Base-by-base conservation (phyloP, 2,113 vertebrate species). In the Callionymus lyra region DNA sequence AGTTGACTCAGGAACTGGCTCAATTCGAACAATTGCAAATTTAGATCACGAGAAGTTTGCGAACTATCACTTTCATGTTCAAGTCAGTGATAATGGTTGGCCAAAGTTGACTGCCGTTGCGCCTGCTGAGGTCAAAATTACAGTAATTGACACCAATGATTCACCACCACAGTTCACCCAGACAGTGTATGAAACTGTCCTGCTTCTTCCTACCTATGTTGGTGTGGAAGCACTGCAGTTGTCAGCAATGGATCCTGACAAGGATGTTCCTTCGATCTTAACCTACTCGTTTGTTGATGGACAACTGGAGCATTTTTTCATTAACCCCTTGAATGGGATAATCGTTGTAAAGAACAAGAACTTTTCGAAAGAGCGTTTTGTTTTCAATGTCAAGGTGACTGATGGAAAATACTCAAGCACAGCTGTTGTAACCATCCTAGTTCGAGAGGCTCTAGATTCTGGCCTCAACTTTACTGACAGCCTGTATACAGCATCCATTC, bases 321-420 rank as follows among this genome's bases (percentile, higher is more conserved):
- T 98, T 39, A 88, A 91, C 57, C 76, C 88, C 13, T 77, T 40
- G 19, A 92, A 80, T 40, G 95, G 94, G 1, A 59, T 97, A 12
- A 75, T 99, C 42, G 85, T 87, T 2, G 86, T 99, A 44, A 92
- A 84, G 79, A 90, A 94, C 68, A 91, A 81, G 38, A 91, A 80
- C 60, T 93, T 96, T 46, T 88, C 89, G 52, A 92, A 89, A 80
- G 92, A 96, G 46, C 89, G 89, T 41, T 96, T 94, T 10, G 82
- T 86, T 60, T 84, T 98, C 18, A 89, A 85, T 43, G 85, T 90
- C 37, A 89, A 80, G 62, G 94, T 96, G 31, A 94, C 93, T 0
- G 95, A 99, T 36, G 94, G 93, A 8, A 95, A 92, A 59, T 98
- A 97, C 70, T 91, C 91, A 12, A 90, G 86, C 56, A 90, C 88